Evolutionary conservation across 2,888 invertebrate species (phyloP).

Genomic region (Rhagonycha fulva): DNA sequence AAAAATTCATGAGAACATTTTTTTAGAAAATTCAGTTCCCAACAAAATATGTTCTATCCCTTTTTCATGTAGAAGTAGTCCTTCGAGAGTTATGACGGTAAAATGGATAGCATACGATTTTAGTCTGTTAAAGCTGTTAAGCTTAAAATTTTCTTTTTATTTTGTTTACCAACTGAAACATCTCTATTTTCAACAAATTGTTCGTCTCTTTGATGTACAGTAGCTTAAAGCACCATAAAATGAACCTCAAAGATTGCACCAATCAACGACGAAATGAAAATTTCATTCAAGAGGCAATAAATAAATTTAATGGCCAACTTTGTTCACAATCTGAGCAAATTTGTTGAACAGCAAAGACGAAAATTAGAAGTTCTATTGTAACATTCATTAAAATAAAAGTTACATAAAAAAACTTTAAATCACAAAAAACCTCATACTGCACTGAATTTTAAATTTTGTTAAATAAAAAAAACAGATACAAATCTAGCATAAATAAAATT

Average conservation of each 20-base stretch:
- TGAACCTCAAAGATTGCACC: not conserved
- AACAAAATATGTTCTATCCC: not conserved
- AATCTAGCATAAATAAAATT: not conserved
- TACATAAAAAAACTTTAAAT: not conserved
- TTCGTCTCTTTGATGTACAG: not conserved
- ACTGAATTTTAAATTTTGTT: not conserved
- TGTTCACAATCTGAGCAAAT: not conserved
- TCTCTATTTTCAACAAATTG: not conserved
- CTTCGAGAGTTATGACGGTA: not conserved
- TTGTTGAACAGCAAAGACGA: not conserved
- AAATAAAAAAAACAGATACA: not conserved
- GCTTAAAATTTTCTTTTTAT: not conserved
- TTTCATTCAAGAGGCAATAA: not conserved
- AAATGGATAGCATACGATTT: not conserved
- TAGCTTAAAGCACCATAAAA: not conserved
- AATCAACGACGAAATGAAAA: not conserved
- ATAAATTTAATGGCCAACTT: not conserved
- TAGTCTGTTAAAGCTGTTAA: not conserved
- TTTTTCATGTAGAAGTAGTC: not conserved
- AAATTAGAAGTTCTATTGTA: not conserved
- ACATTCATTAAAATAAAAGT: not conserved
- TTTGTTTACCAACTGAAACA: not conserved
- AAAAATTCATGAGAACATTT: not conserved
- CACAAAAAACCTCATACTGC: not conserved
- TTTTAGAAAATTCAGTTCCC: not conserved